Evolutionary conservation across 2,888 invertebrate genomes (phyloP).

Genomic region (Leucophenga montana): DNA sequence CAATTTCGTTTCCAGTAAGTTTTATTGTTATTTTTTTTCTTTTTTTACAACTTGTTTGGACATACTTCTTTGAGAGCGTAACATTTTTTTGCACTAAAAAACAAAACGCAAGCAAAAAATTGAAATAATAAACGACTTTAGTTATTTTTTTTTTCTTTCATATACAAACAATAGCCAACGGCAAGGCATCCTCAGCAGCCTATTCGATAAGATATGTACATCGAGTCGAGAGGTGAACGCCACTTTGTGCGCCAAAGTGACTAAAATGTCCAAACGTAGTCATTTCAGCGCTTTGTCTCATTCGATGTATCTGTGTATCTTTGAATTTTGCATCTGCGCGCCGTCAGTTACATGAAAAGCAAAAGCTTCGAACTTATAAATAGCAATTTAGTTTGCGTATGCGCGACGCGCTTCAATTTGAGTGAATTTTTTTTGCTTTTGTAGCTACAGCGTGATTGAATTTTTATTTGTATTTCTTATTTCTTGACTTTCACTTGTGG

Average conservation of each 20-base stretch:
- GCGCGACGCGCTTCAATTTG: slow-evolving; percentile 9
- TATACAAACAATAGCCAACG: not conserved
- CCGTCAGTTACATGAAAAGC: slow-evolving; percentile 14
- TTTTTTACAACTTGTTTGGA: not conserved
- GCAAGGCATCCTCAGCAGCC: slow-evolving; percentile 1
- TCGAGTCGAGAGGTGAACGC: slow-evolving; percentile 13
- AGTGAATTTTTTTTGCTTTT: slow-evolving; percentile 2
- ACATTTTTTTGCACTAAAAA: not conserved
- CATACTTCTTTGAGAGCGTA: not conserved
- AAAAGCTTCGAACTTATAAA: slow-evolving; percentile 1
- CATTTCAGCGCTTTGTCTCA: not conserved
- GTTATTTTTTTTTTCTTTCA: no score
- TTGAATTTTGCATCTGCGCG: slow-evolving; percentile 11
- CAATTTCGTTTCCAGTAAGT: slow-evolving; percentile 17
- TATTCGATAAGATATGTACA: not conserved
- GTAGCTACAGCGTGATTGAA: not conserved
- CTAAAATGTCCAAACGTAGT: not conserved
- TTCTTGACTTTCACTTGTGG: slow-evolving; percentile 53
- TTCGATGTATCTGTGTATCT: not conserved
- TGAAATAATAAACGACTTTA: slow-evolving; percentile 4
- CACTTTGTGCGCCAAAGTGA: slow-evolving; percentile 13
- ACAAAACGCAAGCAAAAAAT: not conserved
- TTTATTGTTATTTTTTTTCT: slow-evolving; percentile 5
- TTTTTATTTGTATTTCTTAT: not conserved
- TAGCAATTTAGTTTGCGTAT: slow-evolving; percentile 10